phyloP scores from a whole-genome alignment of 2,113 vertebrate genomes.

The Chloroceryle aenea region DNA sequence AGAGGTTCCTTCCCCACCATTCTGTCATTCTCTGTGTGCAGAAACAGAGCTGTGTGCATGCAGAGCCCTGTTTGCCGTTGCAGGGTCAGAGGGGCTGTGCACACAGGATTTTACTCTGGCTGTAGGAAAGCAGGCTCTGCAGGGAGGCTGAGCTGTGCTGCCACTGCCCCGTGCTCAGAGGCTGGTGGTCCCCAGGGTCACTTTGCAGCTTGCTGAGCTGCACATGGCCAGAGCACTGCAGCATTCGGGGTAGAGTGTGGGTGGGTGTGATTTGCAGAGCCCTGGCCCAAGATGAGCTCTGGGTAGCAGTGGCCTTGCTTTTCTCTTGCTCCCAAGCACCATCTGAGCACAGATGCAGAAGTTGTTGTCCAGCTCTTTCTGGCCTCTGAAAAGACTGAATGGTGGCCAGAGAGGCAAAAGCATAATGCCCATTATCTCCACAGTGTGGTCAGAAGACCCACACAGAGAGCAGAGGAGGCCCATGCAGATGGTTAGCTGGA shows the following conservation, averaged over 20 bases:
- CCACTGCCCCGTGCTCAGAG: accelerated
- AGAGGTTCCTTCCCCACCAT: background rate
- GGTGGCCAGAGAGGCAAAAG: background rate
- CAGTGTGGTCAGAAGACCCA: background rate
- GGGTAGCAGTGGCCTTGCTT: background rate
- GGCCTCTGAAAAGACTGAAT: background rate
- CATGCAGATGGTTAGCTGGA: background rate
- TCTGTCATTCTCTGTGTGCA: background rate
- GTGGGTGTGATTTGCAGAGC: background rate
- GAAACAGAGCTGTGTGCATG: background rate
- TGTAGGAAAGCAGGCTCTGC: background rate
- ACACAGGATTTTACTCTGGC: background rate
- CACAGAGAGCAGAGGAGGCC: background rate
- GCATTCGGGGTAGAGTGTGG: accelerated
- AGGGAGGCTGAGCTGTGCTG: background rate
- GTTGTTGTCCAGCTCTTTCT: background rate
- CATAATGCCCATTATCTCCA: background rate
- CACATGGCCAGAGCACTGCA: too few relatives aligned
- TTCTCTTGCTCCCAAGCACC: background rate
- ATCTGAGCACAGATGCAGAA: background rate
- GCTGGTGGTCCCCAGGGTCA: accelerated
- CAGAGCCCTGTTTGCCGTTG: background rate
- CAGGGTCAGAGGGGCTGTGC: background rate
- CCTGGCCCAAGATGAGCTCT: background rate
- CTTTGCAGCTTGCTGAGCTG: background rate